Conservation (phyloP, 2,797 vertebrate species). For the Anas acuta region DNA sequence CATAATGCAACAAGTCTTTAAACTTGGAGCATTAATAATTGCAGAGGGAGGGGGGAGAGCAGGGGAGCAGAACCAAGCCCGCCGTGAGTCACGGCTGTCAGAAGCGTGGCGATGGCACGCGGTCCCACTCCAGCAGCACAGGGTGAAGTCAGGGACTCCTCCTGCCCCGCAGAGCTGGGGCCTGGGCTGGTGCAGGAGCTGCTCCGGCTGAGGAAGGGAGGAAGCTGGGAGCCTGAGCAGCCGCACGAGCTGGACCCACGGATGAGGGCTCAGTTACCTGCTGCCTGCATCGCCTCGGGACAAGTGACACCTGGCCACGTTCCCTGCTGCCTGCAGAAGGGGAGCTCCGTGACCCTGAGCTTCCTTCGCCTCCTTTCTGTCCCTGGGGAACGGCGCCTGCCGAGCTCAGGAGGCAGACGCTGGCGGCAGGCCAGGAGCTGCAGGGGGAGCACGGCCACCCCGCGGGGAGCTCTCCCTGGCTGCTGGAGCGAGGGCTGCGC, state of each 20-base stretch:
- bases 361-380: not conserved
- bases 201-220: fast-evolving
- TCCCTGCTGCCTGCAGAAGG: not conserved
- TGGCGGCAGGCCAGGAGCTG: not conserved
- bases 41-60: slow-evolving; percentile 43
- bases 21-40: slow-evolving; percentile 63
- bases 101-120: slow-evolving; percentile 29
- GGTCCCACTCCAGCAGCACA: fast-evolving
- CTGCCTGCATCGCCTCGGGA: not conserved
- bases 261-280: not conserved
- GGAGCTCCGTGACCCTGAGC: slow-evolving; percentile 9
- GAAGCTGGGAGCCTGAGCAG: not conserved
- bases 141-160: not conserved
- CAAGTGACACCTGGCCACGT: not conserved
- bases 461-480: not conserved
- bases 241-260: fast-evolving
- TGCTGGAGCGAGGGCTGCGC: not conserved
- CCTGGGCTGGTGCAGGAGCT: fast-evolving
- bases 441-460: not conserved
- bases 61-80: slow-evolving; percentile 19
- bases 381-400: not conserved
- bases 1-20: slow-evolving; percentile 69
- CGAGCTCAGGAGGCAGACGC: slow-evolving; percentile 17
- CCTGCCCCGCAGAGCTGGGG: not conserved
- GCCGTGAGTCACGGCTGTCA: slow-evolving; percentile 58